phyloP scores from a whole-genome alignment of 2,888 invertebrate genomes.

The Drosophila nr. perissopoda region DNA sequence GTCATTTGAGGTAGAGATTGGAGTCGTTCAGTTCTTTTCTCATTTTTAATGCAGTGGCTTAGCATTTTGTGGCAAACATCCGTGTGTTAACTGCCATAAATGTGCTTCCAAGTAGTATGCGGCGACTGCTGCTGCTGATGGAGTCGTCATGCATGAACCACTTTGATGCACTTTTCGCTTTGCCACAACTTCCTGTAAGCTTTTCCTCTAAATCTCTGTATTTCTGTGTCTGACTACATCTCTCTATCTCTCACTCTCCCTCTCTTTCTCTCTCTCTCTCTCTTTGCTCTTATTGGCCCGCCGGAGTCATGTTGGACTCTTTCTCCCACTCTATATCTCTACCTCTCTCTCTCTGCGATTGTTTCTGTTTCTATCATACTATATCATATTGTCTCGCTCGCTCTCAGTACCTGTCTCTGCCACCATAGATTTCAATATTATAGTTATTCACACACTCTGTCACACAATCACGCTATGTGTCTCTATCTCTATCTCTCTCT shows the following conservation, averaged over 20 bases:
- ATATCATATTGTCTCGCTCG: background rate
- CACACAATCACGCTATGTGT: conserved; percentile 19
- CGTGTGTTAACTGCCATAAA: conserved; percentile 11
- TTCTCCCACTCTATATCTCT: background rate
- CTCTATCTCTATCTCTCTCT: conserved; percentile 35
- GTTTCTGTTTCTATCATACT: background rate
- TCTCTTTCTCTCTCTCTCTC: too few species aligned
- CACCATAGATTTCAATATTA: conserved; percentile 18
- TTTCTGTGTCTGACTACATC: background rate
- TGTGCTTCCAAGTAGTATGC: conserved; percentile 14
- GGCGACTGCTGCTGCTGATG: conserved; percentile 9
- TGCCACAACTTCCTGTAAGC: conserved; percentile 18
- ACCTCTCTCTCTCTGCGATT: conserved; percentile 1
- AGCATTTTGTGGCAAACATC: conserved; percentile 18
- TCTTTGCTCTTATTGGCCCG: background rate
- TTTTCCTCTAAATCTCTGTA: conserved; percentile 2
- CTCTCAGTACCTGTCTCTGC: conserved; percentile 16
- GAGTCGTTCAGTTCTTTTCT: conserved; percentile 13
- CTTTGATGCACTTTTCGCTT: conserved; percentile 25
- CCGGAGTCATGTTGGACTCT: conserved; percentile 1
- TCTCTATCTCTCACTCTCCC: background rate
- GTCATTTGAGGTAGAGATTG: background rate
- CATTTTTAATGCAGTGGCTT: conserved; percentile 14
- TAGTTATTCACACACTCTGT: background rate
- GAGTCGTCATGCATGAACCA: conserved; percentile 43